A percentile compares a stretch with the other conserved stretches of the same genome.
Evolutionary conservation across 2,113 vertebrate species (phyloP).

Genomic region (Fukomys damarensis): DNA sequence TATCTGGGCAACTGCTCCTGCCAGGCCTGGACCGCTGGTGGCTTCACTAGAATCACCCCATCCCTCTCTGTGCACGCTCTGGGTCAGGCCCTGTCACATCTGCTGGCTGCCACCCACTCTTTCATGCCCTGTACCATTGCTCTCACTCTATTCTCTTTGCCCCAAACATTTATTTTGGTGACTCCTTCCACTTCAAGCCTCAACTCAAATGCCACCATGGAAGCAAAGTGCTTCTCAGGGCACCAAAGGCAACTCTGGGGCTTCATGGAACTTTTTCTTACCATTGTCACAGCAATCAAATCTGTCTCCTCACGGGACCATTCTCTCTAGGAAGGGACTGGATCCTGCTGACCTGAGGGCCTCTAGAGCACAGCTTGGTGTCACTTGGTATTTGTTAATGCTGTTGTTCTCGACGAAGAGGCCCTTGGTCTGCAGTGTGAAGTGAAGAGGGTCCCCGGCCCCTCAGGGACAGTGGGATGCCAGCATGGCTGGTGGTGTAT

Average conservation of each 20-base stretch:
- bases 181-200: background rate
- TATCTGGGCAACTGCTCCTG: background rate
- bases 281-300: background rate
- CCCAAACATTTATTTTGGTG: background rate
- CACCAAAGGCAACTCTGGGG: background rate
- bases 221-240: background rate
- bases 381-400: background rate
- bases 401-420: background rate
- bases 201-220: background rate
- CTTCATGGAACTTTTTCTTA: background rate
- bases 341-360: background rate
- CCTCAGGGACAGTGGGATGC: background rate
- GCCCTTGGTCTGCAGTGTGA: background rate
- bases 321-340: background rate
- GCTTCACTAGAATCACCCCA: background rate
- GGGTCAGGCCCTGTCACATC: background rate
- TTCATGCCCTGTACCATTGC: background rate
- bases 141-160: background rate
- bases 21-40: background rate
- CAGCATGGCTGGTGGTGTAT: background rate
- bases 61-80: background rate
- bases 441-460: background rate
- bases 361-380: background rate
- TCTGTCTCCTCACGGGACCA: background rate
- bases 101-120: background rate